phyloP scores from a whole-genome alignment of 2,797 vertebrate species.

The Corythornis leucogaster region DNA sequence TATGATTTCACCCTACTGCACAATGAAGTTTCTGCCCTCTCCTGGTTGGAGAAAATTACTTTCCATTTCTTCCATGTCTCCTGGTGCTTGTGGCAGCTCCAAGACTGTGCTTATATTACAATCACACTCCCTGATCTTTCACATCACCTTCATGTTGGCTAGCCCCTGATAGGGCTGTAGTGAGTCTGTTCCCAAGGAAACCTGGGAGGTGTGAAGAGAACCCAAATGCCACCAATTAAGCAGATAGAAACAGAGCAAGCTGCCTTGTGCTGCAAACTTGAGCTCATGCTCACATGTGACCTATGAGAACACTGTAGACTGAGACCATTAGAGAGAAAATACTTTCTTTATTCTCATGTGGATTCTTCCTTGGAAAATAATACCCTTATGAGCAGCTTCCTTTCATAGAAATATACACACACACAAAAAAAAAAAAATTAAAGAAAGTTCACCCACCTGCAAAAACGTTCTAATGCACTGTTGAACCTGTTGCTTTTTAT shows the following conservation, averaged over 20 bases:
- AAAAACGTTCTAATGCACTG: neutral
- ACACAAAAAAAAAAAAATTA: neutral
- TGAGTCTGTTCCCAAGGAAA: neutral
- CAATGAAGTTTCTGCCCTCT: constrained; percentile 29
- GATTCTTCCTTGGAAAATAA: neutral
- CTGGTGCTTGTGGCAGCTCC: neutral
- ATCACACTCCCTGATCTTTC: neutral
- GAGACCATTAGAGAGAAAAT: fast-evolving
- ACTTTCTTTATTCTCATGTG: neutral
- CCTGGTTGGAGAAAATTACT: neutral
- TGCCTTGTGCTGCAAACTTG: neutral
- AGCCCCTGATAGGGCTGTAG: neutral
- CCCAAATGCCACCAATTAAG: neutral
- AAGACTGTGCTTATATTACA: neutral
- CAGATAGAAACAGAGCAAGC: neutral
- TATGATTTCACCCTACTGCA: neutral
- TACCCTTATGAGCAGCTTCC: neutral
- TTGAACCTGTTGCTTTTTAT: neutral
- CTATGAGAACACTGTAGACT: neutral
- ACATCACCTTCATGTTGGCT: neutral
- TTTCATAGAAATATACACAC: neutral
- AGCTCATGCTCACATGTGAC: neutral
- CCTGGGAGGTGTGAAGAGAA: neutral
- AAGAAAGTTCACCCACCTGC: neutral
- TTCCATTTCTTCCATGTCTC: neutral